Percentiles rank a stretch among this genome's conserved stretches.
phyloP scores from a whole-genome alignment of 2,888 invertebrate genomes.

The Aradus depressus region DNA sequence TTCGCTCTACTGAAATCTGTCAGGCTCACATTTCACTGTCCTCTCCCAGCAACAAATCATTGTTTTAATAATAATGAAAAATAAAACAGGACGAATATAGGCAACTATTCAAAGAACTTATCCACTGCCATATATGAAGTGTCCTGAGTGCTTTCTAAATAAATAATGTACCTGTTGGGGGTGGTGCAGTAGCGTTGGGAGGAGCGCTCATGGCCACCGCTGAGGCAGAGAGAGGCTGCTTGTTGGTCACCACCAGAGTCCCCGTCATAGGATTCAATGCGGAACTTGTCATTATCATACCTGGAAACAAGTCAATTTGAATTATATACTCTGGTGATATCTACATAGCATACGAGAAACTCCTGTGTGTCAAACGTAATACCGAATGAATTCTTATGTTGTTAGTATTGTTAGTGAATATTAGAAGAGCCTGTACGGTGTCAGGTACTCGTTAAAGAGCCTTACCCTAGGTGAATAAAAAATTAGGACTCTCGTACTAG shows the following conservation, averaged over 20 bases:
- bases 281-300: slow-evolving; percentile 72
- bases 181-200: slow-evolving; percentile 24
- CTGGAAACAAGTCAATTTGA: slow-evolving; percentile 35
- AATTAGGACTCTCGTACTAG: no score
- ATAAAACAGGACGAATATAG: neutral
- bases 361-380: no score
- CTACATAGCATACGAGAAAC: no score
- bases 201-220: slow-evolving; percentile 47
- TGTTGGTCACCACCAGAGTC: slow-evolving; percentile 60
- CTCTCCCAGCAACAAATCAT: slow-evolving; percentile 1
- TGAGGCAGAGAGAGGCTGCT: slow-evolving; percentile 47
- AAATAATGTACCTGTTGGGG: slow-evolving; percentile 20
- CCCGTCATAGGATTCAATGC: slow-evolving; percentile 55
- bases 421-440: no score
- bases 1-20: neutral
- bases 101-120: no score
- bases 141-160: no score
- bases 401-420: no score
- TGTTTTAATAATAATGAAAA: neutral
- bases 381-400: no score
- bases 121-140: no score
- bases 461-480: no score
- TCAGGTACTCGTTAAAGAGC: no score
- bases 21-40: neutral
- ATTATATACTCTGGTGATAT: neutral